Evolutionary conservation across 2,113 vertebrate genomes (phyloP).

Genomic region (Cranoglanis bouderius): DNA sequence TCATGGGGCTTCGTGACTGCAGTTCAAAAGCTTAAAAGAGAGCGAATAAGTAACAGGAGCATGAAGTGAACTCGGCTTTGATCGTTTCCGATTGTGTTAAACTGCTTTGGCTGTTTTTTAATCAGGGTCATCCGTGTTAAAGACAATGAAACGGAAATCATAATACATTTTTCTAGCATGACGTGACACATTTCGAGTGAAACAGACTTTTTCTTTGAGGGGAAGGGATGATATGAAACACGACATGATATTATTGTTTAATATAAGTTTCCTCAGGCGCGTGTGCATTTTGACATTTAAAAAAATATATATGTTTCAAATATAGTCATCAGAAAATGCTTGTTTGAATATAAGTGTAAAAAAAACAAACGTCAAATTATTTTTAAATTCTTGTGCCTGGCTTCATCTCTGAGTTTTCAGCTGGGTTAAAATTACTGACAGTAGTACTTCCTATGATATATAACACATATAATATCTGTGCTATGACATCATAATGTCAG

Average conservation of each 20-base stretch:
- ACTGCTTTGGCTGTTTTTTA: neutral
- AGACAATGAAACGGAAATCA: neutral
- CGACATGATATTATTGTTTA: neutral
- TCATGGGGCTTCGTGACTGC: neutral
- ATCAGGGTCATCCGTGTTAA: neutral
- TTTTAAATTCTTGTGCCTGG: neutral
- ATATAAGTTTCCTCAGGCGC: neutral
- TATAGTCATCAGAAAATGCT: neutral
- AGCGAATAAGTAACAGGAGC: neutral
- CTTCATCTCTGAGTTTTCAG: neutral
- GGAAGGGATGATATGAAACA: neutral
- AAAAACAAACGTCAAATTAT: neutral
- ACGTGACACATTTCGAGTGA: neutral
- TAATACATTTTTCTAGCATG: neutral
- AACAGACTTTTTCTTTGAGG: neutral
- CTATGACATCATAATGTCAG: neutral
- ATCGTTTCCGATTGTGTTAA: conserved; percentile 10
- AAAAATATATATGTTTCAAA: neutral
- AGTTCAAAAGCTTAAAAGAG: conserved; percentile 28
- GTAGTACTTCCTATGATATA: neutral
- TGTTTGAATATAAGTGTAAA: neutral
- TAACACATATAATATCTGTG: too few relatives aligned
- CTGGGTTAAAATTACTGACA: neutral
- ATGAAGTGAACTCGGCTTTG: conserved; percentile 1
- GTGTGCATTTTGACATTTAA: neutral